These are phyloP conservation scores for Loris lydekkerianus DNA, from an alignment of 2,797 vertebrate genomes.

Conservation along the genomic window DNA sequence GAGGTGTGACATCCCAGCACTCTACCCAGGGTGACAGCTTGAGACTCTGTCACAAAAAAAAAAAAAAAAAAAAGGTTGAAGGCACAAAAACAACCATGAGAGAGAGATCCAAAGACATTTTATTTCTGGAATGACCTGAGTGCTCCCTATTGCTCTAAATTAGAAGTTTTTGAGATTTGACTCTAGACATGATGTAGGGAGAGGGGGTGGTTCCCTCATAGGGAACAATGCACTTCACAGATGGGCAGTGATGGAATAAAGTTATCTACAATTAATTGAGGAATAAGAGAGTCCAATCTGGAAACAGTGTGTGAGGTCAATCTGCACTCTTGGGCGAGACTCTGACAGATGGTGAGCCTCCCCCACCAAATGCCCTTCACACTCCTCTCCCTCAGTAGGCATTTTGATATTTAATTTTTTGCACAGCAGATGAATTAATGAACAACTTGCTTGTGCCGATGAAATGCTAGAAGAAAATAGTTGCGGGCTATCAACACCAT, in stretches of 20 bases:
- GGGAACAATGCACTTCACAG: neutral
- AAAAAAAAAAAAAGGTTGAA: neutral
- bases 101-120: neutral
- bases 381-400: neutral
- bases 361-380: neutral
- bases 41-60: too few species aligned
- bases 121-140: neutral
- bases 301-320: neutral
- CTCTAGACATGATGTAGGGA: neutral
- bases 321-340: neutral
- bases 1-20: too few species aligned
- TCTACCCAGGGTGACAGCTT: too few species aligned
- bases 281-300: neutral
- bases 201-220: neutral
- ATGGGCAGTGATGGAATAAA: neutral
- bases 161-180: neutral
- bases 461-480: neutral
- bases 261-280: neutral
- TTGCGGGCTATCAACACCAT: neutral
- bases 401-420: neutral
- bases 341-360: neutral
- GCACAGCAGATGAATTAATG: neutral
- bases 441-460: neutral
- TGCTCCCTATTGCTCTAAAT: neutral
- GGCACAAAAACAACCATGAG: constrained; percentile 14